Base-by-base conservation (phyloP, 2,888 invertebrate genomes). In the Drosophila eohydei region DNA sequence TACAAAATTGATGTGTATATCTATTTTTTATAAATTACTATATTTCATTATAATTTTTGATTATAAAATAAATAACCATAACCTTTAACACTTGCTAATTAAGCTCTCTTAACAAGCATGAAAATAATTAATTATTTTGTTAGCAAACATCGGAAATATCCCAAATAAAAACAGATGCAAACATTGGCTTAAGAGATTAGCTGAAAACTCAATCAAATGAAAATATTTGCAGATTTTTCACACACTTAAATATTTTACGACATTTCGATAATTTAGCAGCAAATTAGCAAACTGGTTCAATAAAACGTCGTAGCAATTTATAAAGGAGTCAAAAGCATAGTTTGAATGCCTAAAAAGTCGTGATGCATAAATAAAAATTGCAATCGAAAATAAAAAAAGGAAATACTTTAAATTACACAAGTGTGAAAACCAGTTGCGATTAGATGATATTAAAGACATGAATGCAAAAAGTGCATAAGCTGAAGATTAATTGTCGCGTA, bases 401-500 rank as follows among this genome's bases (percentile, higher is more conserved):
- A 66, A 75, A 74, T 51, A 34, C n/a, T 43, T 48, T 61, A 71
- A 71, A 66, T 62, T 50, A 38, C 54, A 62, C 62, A 61, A 68
- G 66, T 74, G 67, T 55, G 54, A 43, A 59, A 83, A 83, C 83
- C 78, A 75, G 83, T 83, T 87, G 66, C 50, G 30, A 58, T 56
- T 68, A 80, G 69, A 51, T 64, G 36, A 16, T 46, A 40, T 46
- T 40, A 40, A 48, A 62, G 60, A 56, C 54, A 57, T 16, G 66
- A 50, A 54, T 62, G 58, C 67, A 63, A 77, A 70, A 78, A 61
- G 52, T 63, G 78, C 58, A 73, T 62, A 76, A 76, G 74, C 71
- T 38, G 4, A 44, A 78, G 71, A 87, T 81, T 84, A 81, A 83
- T 87, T 74, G 87, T 78, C 70, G 58, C 52, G 26, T 52, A 28